phyloP scores from a whole-genome alignment of 2,888 invertebrate species.

The Cheilosia impressa region DNA sequence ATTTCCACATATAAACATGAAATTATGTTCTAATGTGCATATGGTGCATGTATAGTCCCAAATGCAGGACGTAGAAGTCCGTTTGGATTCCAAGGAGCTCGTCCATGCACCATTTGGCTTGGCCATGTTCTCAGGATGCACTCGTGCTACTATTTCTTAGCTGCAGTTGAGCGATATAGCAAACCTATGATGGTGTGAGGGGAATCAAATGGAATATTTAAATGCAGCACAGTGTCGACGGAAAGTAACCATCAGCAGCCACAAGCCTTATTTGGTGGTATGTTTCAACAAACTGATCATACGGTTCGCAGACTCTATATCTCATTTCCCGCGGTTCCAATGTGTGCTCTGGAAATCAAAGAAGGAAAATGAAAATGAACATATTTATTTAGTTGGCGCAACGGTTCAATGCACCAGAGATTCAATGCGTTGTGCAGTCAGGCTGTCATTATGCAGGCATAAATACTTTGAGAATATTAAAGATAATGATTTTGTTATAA shows the following conservation, averaged over 20 bases:
- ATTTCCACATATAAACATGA: conserved; percentile 1
- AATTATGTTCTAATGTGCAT: conserved; percentile 10
- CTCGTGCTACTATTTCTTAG: conserved; percentile 27
- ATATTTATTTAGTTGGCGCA: too few relatives aligned
- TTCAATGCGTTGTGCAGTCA: too few relatives aligned
- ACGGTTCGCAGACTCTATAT: too few relatives aligned
- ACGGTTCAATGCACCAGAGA: too few relatives aligned
- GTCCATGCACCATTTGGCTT: conserved; percentile 14
- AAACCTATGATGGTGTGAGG: neutral
- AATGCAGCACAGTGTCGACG: conserved; percentile 3
- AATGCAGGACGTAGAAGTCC: conserved; percentile 17
- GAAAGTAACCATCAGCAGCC: neutral
- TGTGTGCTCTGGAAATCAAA: neutral
- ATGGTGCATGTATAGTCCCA: conserved; percentile 4
- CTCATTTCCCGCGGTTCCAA: too few relatives aligned
- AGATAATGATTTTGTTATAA: too few relatives aligned
- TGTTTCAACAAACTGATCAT: too few relatives aligned
- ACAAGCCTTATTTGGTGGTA: too few relatives aligned
- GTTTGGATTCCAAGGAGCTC: conserved; percentile 12
- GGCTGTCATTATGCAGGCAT: too few relatives aligned
- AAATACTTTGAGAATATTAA: too few relatives aligned
- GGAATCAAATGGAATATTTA: neutral
- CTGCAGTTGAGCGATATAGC: conserved; percentile 12
- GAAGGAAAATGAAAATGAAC: too few relatives aligned
- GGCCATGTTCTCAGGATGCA: conserved; percentile 37